Evolutionary conservation across 1,140 invertebrate species (phyloP), one percentile per base, ranked within the genome.

Genomic region (Rhagoletis pomonella): DNA sequence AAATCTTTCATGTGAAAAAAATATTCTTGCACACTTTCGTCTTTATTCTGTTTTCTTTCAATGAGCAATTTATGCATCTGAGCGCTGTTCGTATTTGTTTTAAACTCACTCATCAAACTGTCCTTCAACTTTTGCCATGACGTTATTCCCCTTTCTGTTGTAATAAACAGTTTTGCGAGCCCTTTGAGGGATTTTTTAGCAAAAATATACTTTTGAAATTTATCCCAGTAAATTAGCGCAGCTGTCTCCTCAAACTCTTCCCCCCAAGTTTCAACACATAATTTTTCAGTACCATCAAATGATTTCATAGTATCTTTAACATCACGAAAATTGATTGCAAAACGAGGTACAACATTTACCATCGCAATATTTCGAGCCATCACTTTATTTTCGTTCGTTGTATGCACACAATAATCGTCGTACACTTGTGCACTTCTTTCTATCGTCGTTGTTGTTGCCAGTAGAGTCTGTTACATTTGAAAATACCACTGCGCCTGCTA

Each of bases 21-120:
- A 85, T 88, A 88, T 85, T 88, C 87, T 65, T 85, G 81, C 55
- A 85, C 19, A 58, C 14, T 73, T 65, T 88, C 87, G 39, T 85
- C 50, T 64, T 67, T 88, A 14, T 59, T 42, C 3, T 58, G 85
- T 85, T 85, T 88, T 19, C 87, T n/a, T 67, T 85, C 77, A 1
- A 5, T 58, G 9, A 85, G 14, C 29, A 50, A 14, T 69, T 42
- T 85, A 69, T 86, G 85, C 65, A 88, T 44, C 19, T 88, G 64
- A 1, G 87, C 87, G 44, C 87, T 88, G 19, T 88, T 42, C 50
- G 10, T 10, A 5, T 1, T 3, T 7, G 50, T 55, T 55, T 55
- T 55, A 10, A 55, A 55, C 10, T 55, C 50, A 10, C 50, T 55
- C 50, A 55, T 7, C 50, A 55, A 10, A 1, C 5, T 55, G 5